A percentile compares a stretch with the other conserved stretches of the same genome.
These are phyloP conservation scores for Chlorocebus sabaeus DNA, from an alignment of 2,113 vertebrate genomes.

Conservation along the genomic window DNA sequence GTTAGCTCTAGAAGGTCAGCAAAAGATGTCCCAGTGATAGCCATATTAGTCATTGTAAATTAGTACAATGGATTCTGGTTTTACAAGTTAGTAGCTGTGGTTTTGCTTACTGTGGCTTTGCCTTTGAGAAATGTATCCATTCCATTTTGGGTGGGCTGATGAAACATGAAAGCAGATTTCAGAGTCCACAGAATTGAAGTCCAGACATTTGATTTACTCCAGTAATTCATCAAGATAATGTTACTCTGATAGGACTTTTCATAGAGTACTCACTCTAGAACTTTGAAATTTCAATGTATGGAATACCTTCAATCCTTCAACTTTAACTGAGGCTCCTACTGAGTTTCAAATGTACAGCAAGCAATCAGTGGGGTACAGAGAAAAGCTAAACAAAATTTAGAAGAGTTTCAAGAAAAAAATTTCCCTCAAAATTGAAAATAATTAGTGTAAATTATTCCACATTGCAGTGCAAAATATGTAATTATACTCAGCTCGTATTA, in stretches of 20 bases:
- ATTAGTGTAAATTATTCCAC: slow-evolving; percentile 26
- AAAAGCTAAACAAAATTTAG: not conserved
- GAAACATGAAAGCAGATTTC: slow-evolving; percentile 5
- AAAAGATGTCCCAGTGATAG: not conserved
- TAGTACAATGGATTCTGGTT: not conserved
- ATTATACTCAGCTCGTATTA: not conserved
- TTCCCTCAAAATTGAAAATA: not conserved
- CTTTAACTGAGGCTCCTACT: not conserved
- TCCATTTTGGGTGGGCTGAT: not conserved
- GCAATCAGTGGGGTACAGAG: not conserved
- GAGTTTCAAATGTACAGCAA: not conserved
- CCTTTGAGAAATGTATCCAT: not conserved
- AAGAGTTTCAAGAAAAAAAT: not conserved
- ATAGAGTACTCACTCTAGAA: not conserved
- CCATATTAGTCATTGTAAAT: not conserved
- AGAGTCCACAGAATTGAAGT: slow-evolving; percentile 12
- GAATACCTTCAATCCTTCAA: not conserved
- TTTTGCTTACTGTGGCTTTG: slow-evolving; percentile 24
- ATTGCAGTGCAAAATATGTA: not conserved
- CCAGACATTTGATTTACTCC: not conserved
- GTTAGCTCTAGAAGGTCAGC: not conserved
- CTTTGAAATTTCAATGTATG: not conserved
- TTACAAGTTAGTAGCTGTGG: not conserved
- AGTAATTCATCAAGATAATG: not conserved
- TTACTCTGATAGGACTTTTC: not conserved